phyloP scores from a whole-genome alignment of 1,140 invertebrate species.

The Phymastichus coffea region DNA sequence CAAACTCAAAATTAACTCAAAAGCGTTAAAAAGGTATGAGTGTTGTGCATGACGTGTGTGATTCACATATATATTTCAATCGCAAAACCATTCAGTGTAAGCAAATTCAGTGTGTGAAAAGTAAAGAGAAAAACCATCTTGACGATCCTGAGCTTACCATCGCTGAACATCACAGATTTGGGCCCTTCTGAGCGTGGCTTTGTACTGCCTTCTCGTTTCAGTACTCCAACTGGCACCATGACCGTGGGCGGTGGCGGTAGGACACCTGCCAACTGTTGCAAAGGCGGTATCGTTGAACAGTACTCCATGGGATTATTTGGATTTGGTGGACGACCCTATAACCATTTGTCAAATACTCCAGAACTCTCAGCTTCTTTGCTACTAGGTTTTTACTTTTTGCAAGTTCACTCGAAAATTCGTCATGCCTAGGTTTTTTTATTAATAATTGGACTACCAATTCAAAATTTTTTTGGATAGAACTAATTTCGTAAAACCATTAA shows the following conservation, averaged over 20 bases:
- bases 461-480: neutral
- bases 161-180: constrained; percentile 87
- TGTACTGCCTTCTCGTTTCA: constrained; percentile 70
- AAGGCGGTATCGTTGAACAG: constrained; percentile 81
- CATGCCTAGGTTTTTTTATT: neutral
- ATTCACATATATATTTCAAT: neutral
- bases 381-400: neutral
- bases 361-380: no score
- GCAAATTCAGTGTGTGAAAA: no score
- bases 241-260: constrained; percentile 69
- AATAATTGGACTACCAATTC: no score
- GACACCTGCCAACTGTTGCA: constrained; percentile 67
- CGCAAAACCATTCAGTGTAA: no score
- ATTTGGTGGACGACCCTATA: constrained; percentile 67
- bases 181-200: constrained; percentile 61
- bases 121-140: neutral
- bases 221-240: constrained; percentile 82
- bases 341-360: constrained; percentile 62
- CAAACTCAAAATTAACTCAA: constrained; percentile 26
- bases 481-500: neutral
- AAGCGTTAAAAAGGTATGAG: constrained; percentile 17
- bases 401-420: neutral
- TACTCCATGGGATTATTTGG: constrained; percentile 91
- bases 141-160: constrained; percentile 66
- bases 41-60: constrained; percentile 4